Percentiles rank a stretch among this genome's conserved stretches.
These are phyloP conservation scores for Hydrochoerus hydrochaeris DNA, from an alignment of 2,113 vertebrate species.

Conservation along the genomic window DNA sequence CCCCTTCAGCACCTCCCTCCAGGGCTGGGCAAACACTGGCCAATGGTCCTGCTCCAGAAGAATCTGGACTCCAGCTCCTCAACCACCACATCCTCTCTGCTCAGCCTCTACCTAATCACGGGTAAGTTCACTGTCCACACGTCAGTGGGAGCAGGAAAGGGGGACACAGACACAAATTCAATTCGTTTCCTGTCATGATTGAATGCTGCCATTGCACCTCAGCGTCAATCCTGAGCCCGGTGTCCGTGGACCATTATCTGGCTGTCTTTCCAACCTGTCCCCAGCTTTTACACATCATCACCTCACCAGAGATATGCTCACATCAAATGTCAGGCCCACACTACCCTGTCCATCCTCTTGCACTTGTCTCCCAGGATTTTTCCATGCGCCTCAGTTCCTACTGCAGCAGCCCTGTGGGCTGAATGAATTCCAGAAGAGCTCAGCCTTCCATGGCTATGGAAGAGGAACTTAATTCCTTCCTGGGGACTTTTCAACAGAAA, in stretches of 20 bases:
- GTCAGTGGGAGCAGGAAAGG: not conserved
- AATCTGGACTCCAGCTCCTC: too few species aligned
- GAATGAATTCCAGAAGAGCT: too few species aligned
- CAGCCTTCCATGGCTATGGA: too few species aligned
- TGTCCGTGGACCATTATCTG: too few species aligned
- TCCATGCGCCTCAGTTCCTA: too few species aligned
- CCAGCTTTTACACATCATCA: not conserved
- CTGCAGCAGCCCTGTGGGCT: too few species aligned
- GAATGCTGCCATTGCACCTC: not conserved
- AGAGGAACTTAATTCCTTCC: not conserved
- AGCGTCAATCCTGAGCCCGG: not conserved
- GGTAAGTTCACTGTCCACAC: too few species aligned
- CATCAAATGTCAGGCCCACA: not conserved
- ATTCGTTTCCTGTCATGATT: rapidly evolving
- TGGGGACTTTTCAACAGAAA: not conserved
- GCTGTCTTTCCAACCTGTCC: not conserved
- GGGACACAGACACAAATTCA: not conserved
- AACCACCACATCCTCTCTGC: not conserved
- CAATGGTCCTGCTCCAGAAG: not conserved
- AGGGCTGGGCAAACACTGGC: not conserved
- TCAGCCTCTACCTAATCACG: not conserved
- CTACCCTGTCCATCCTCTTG: not conserved
- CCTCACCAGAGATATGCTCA: not conserved
- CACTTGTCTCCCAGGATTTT: too few species aligned
- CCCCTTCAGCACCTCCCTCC: not conserved